phyloP scores from a whole-genome alignment of 2,888 invertebrate genomes.

The Archips xylosteana region DNA sequence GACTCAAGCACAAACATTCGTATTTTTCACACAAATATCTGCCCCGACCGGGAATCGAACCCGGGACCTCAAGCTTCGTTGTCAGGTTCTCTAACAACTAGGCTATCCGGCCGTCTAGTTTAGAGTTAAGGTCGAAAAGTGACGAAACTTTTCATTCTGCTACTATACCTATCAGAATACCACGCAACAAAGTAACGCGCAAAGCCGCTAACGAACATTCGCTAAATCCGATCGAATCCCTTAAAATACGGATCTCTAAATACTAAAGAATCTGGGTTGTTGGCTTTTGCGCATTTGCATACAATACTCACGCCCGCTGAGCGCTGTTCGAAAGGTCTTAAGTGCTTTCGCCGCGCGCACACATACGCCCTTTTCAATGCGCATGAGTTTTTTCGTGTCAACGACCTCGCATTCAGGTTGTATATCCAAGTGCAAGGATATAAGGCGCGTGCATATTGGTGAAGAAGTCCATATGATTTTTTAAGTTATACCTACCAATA shows the following conservation, averaged over 20 bases:
- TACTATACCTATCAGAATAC: background rate
- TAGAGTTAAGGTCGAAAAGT: too few species aligned
- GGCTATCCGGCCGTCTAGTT: too few species aligned
- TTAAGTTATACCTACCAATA: too few species aligned
- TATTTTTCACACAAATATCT: too few species aligned
- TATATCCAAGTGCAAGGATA: slow-evolving; percentile 42
- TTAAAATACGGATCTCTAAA: slow-evolving; percentile 21
- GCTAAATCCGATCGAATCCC: background rate
- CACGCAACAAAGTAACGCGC: background rate
- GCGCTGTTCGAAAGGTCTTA: slow-evolving; percentile 12
- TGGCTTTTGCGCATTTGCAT: slow-evolving; percentile 54
- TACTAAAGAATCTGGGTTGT: slow-evolving; percentile 42
- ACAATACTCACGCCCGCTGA: slow-evolving; percentile 50
- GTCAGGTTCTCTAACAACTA: too few species aligned
- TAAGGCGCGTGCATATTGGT: slow-evolving; percentile 15
- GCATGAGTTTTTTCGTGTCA: slow-evolving; percentile 26
- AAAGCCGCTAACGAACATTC: background rate
- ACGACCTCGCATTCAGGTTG: slow-evolving; percentile 39
- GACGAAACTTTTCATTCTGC: too few species aligned
- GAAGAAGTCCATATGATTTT: too few species aligned
- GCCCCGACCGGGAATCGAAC: too few species aligned
- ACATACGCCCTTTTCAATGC: slow-evolving; percentile 6
- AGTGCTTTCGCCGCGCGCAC: slow-evolving; percentile 3
- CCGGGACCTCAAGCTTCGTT: too few species aligned
- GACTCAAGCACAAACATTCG: too few species aligned